Conservation (phyloP, 2,113 vertebrate species). For the Rhinoderma darwinii region DNA sequence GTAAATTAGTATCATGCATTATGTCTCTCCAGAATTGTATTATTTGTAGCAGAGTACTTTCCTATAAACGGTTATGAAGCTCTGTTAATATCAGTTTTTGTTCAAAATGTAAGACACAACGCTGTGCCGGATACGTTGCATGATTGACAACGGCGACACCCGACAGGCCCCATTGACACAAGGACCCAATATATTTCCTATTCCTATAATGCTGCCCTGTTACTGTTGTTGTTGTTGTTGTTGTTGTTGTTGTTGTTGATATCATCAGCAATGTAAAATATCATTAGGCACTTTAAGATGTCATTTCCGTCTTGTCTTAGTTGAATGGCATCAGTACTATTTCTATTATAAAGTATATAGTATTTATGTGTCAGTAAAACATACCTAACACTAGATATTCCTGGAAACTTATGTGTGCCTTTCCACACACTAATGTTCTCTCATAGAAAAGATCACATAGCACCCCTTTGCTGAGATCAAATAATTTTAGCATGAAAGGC, state of each 20-base stretch:
- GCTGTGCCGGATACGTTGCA: no score
- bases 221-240: background rate
- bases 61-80: background rate
- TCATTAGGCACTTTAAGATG: background rate
- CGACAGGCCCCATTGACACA: no score
- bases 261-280: background rate
- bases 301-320: background rate
- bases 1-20: background rate
- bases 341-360: background rate
- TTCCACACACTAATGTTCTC: background rate
- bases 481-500: background rate
- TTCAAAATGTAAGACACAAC: no score
- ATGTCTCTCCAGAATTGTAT: background rate
- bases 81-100: no score
- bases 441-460: background rate
- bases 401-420: background rate
- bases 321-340: background rate
- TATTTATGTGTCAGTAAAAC: no score
- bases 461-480: background rate
- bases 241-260: background rate
- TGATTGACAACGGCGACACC: no score
- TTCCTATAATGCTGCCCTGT: background rate
- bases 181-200: background rate
- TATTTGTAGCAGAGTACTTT: background rate
- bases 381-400: background rate